Percentiles rank a stretch among this genome's conserved stretches.
Conservation (phyloP, 2,888 invertebrate species). For the Agonopterix alstromeriana region DNA sequence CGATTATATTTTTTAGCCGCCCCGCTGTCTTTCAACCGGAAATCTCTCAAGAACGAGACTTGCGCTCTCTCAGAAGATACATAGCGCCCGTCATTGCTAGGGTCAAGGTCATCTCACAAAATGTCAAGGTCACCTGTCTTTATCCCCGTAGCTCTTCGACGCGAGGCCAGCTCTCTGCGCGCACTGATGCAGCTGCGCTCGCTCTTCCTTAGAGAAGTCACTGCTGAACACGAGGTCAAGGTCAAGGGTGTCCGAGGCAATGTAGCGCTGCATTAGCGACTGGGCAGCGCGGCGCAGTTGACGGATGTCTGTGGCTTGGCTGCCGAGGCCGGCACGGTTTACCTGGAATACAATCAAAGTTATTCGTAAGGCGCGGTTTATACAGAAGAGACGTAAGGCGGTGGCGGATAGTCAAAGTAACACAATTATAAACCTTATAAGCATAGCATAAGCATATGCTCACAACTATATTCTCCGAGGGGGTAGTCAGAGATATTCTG, state of each 20-base stretch:
- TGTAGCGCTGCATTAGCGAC: conserved; percentile 44
- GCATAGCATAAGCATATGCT: no score
- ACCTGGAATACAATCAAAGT: conserved; percentile 31
- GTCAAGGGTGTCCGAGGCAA: conserved; percentile 53
- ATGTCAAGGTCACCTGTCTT: conserved; percentile 7
- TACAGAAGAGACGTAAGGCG: no score
- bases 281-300: conserved; percentile 35
- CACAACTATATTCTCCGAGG: no score
- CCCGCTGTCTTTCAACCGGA: no score
- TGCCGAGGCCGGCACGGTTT: conserved; percentile 56
- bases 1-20: no score
- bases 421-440: no score
- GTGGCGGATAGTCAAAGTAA: no score
- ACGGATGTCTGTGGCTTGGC: conserved; percentile 23
- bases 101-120: no score
- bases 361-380: background rate
- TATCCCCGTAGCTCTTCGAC: conserved; percentile 71
- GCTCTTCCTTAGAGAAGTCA: conserved; percentile 80
- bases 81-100: no score
- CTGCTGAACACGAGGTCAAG: conserved; percentile 75
- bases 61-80: conserved; percentile 40
- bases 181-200: conserved; percentile 76
- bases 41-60: no score
- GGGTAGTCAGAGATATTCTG: no score
- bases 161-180: conserved; percentile 61